Evolutionary conservation across 2,888 invertebrate species (phyloP), one percentile per base, ranked within the genome.

Genomic region (Leptarthrus brevirostris): DNA sequence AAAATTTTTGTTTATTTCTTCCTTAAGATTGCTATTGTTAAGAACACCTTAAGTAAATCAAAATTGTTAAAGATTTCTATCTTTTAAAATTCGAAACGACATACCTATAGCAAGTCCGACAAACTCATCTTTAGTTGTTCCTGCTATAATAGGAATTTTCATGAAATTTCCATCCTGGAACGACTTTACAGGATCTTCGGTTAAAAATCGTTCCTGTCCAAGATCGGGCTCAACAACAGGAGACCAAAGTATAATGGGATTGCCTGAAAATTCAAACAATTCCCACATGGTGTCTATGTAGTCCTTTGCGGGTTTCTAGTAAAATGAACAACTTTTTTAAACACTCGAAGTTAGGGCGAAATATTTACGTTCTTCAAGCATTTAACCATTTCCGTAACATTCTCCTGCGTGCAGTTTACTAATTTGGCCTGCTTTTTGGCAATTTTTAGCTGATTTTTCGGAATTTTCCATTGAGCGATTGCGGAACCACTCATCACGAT

Each of bases 401-500:
- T 84, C 47, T 87, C 83, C 4, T 87, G 86, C 12, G 89, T 87
- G 79, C 92, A 92, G 54, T 85, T 84, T 0, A 91, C 80, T 0
- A 90, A 76, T 2, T 85, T 81, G 0, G 92, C 92, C 79, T 92
- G 91, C 76, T 87, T 88, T 74, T 86, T 85, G 0, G 91, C 91
- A 72, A 92, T 80, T 24, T 87, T 80, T 20, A 87, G 79, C 79
- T 90, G 90, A 75, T 90, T 82, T 0, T 80, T 76, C 0, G 88
- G 87, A 10, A 89, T 81, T 0, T 87, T 85, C 81, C 86, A 86
- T 54, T 89, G 88, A 1, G 86, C 86, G 0, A 87, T 85, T 0
- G 87, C 86, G 0, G 91, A 87, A 0, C 89, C 91, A 79, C 92
- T 91, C 88, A 91, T 90, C 0, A 89, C 87, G 16, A 92, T 89